Base-by-base conservation (phyloP, 1,140 invertebrate genomes). In the Gryon sp. region DNA sequence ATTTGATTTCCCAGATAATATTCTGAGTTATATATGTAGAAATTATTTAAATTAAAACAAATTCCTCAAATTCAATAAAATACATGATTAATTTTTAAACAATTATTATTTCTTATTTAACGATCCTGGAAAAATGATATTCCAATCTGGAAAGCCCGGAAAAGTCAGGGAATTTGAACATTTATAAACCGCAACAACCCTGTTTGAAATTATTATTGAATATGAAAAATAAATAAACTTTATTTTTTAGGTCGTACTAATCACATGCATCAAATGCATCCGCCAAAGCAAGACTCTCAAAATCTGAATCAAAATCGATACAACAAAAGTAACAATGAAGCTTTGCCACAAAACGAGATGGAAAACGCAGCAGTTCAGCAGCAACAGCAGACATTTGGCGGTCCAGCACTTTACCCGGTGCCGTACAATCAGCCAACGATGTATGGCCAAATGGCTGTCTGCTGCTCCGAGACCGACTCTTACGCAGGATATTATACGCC, bases 381-480 rank as follows among this genome's bases (percentile, higher is more conserved):
- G 11, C 28, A n/a, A n/a, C n/a, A 48, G 22, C 40, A 30, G 28
- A 9, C 46, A 1, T 40, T 14, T 8, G 9, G 36, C 8, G 24
- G 24, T 12, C n/a, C 45, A 1, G 2, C 48, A 1, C 1, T 62
- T 0, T 72, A 53, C 16, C 38, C 55, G 7, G 15, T 60, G 6
- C 66, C 22, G 15, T 72, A 36, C 12, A 46, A 38, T 9, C 68
- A 72, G n/a, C 68, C 46, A 4, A 28, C 55, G 4, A 52, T 70
- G 0, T 70, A 70, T 20, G n/a, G 38, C 9, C 65, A 57, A 18
- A 40, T 69, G 1, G 11, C 63, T 3, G 14, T 70, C 0, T 68
- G 63, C 20, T 19, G 52, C 9, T 28, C 36, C 0, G 63, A 68
- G 8, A 30, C 28, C 9, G 63, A 57, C 2, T 15, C 52, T 5